Base-by-base conservation (phyloP, 2,888 invertebrate species). In the Incurvaria masculella region DNA sequence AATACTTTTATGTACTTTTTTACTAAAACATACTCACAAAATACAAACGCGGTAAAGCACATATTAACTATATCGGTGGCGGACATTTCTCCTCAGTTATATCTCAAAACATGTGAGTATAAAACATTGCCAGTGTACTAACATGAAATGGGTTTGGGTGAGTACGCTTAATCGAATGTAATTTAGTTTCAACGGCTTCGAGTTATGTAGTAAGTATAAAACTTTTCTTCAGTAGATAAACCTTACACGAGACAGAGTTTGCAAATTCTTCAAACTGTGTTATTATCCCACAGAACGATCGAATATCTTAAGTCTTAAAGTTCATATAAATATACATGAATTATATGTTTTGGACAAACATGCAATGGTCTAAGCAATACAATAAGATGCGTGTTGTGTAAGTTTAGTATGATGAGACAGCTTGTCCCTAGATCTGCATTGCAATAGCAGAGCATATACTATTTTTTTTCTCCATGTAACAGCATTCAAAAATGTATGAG, bases 241-340 rank as follows among this genome's bases (percentile, higher is more conserved):
- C 66, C 72, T 70, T 68, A 70, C 73, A 75, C 76, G 76, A 75
- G 74, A 78, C 76, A 76, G 70, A 70, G 70, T 69, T 70, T 72
- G 73, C 71, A 27, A 23, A 17, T 4, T 43, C 17, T 43, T 16
- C 5, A 4, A 4, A 21, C n/a, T n/a, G n/a, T n/a, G n/a, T n/a
- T n/a, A n/a, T n/a, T n/a, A n/a, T n/a, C n/a, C n/a, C n/a, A n/a
- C n/a, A n/a, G n/a, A n/a, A n/a, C n/a, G n/a, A n/a, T n/a, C n/a
- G n/a, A n/a, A n/a, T n/a, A n/a, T n/a, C n/a, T n/a, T n/a, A n/a
- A n/a, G n/a, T n/a, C n/a, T n/a, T n/a, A n/a, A n/a, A n/a, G n/a
- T n/a, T n/a, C n/a, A n/a, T n/a, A n/a, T n/a, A n/a, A n/a, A n/a
- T n/a, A n/a, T n/a, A n/a, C n/a, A n/a, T n/a, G n/a, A n/a, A n/a